Conservation (phyloP, 2,113 vertebrate species). For the Syrmaticus mikado region DNA sequence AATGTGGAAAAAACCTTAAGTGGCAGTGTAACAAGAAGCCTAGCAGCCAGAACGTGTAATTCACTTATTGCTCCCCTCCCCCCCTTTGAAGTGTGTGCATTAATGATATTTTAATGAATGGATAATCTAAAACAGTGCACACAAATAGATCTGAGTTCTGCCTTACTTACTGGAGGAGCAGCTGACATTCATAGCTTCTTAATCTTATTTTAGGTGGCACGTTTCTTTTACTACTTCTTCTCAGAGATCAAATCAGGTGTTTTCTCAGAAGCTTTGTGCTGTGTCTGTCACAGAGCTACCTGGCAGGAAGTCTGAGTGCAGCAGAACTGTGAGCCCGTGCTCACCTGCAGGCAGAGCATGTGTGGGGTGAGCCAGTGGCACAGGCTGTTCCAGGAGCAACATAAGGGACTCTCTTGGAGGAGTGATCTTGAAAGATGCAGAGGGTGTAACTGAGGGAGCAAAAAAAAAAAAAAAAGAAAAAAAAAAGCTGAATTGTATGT, state of each 20-base stretch:
- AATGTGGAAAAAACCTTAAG: conserved; percentile 2
- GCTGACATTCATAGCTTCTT: not conserved
- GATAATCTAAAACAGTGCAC: conserved; percentile 38
- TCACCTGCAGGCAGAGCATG: not conserved
- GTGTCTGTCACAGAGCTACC: not conserved
- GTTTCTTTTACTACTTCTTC: not conserved
- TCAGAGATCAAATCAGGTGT: not conserved
- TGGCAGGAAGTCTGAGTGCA: not conserved
- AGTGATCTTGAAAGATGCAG: not conserved
- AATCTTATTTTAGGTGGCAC: fast-evolving
- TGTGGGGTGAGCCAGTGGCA: not conserved
- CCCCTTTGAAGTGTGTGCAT: not conserved
- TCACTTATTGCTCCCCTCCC: not conserved
- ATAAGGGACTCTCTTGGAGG: not conserved
- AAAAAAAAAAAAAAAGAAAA: not conserved
- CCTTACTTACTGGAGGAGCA: conserved; percentile 10
- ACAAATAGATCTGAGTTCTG: not conserved
- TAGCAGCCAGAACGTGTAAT: not conserved
- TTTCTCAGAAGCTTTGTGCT: not conserved
- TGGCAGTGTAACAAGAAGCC: not conserved
- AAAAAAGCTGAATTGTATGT: conserved; percentile 12
- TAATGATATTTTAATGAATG: conserved; percentile 37
- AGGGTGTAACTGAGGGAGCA: not conserved
- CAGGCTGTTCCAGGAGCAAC: not conserved
- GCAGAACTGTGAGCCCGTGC: not conserved